A percentile compares a stretch with the other conserved stretches of the same genome.
These are phyloP conservation scores for Belonocnema kinseyi DNA, from an alignment of 1,140 invertebrate species.

Conservation along the genomic window DNA sequence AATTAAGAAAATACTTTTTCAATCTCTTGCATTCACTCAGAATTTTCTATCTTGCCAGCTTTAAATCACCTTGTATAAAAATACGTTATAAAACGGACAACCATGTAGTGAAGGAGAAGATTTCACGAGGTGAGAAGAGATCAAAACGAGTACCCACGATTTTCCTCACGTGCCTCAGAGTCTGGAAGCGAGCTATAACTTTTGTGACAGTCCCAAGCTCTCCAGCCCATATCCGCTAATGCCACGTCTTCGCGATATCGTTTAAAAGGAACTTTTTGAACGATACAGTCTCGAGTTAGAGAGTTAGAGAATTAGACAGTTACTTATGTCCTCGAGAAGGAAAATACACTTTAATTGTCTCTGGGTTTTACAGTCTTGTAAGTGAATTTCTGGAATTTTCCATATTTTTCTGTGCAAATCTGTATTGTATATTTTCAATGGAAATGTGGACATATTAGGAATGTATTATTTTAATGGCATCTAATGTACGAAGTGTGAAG, in stretches of 20 bases:
- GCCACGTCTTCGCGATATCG: constrained; percentile 32
- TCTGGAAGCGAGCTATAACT: constrained; percentile 37
- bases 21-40: not conserved
- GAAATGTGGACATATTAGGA: not conserved
- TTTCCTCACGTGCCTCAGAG: constrained; percentile 29
- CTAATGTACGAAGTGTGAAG: not conserved
- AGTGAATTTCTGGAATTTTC: not conserved
- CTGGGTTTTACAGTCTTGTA: not conserved
- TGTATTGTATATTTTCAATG: not conserved
- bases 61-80: constrained; percentile 5
- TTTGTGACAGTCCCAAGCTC: constrained; percentile 45
- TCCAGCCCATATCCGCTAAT: constrained; percentile 41
- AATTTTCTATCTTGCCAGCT: not conserved
- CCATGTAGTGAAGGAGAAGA: not conserved
- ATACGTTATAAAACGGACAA: constrained; percentile 8
- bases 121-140: constrained; percentile 13
- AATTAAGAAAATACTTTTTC: not conserved
- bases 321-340: not conserved
- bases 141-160: constrained; percentile 36
- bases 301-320: constrained; percentile 15
- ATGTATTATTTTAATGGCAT: no score
- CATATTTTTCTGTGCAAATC: not conserved
- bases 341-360: constrained; percentile 19
- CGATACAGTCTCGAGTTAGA: constrained; percentile 17
- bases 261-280: constrained; percentile 33